phyloP scores from a whole-genome alignment of 2,113 vertebrate species.

The crab-eating macaque (Macaca fascicularis) region DNA sequence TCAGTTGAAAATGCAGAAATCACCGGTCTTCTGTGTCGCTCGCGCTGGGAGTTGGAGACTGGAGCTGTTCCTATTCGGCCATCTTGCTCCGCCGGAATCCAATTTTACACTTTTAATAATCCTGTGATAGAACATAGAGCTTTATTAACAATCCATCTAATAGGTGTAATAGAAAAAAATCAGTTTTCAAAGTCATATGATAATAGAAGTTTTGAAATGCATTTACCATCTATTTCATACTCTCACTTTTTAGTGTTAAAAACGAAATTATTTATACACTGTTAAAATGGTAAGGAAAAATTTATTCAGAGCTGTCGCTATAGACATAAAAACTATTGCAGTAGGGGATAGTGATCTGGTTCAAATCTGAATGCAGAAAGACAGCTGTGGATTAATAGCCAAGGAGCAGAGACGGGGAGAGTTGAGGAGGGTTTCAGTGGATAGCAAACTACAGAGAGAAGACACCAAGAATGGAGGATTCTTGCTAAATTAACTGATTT shows the following conservation, averaged over 20 bases:
- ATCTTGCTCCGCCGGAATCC: too few relatives aligned
- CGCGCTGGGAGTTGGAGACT: too few relatives aligned
- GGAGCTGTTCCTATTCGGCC: too few relatives aligned
- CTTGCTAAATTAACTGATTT: neutral
- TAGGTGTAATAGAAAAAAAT: neutral
- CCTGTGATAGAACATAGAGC: neutral
- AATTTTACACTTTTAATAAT: neutral
- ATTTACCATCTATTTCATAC: neutral
- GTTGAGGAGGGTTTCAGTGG: neutral
- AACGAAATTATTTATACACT: neutral
- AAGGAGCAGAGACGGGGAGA: neutral
- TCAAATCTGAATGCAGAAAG: neutral
- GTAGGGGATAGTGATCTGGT: neutral
- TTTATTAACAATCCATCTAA: neutral
- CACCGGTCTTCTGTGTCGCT: too few relatives aligned
- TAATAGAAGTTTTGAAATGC: neutral
- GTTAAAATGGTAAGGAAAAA: neutral
- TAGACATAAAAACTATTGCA: neutral
- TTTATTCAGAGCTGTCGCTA: neutral
- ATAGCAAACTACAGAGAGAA: neutral
- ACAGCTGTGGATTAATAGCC: neutral
- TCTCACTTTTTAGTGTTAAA: neutral
- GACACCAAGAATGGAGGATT: neutral
- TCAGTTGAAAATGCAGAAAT: too few relatives aligned
- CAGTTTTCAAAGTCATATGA: neutral